Percentiles rank a stretch among this genome's conserved stretches.
These are phyloP conservation scores for Thereva nobilitata DNA, from an alignment of 2,888 invertebrate species.

Conservation along the genomic window DNA sequence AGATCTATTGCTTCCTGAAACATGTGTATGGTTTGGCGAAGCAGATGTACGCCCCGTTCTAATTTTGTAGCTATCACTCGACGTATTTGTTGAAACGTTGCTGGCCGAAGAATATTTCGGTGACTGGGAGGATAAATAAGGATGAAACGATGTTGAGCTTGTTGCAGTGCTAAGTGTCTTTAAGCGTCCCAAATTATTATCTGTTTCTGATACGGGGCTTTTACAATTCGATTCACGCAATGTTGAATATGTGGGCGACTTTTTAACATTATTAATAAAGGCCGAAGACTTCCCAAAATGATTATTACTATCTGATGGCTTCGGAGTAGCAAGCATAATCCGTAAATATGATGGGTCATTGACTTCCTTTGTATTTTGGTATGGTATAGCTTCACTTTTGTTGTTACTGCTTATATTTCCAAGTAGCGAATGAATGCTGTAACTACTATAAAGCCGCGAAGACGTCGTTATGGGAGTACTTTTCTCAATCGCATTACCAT, in stretches of 20 bases:
- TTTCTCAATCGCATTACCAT: conserved; percentile 21
- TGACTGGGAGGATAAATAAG: conserved; percentile 44
- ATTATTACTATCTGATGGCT: conserved; percentile 53
- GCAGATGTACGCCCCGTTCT: conserved; percentile 43
- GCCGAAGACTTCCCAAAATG: conserved; percentile 5
- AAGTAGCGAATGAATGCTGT: conserved; percentile 83
- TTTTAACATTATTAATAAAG: conserved; percentile 32
- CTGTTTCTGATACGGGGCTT: conserved; percentile 33
- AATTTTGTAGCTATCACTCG: conserved; percentile 41
- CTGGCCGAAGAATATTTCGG: conserved; percentile 45
- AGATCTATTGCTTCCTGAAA: conserved; percentile 53
- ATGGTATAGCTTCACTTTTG: conserved; percentile 49
- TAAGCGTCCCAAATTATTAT: conserved; percentile 37
- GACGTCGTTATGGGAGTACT: conserved; percentile 43
- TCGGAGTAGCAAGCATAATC: conserved; percentile 56
- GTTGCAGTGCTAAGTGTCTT: conserved; percentile 37
- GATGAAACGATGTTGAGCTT: conserved; percentile 42
- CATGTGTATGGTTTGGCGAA: conserved; percentile 44
- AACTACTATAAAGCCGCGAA: conserved; percentile 68
- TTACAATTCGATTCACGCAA: conserved; percentile 35
- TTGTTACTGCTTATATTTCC: conserved; percentile 57
- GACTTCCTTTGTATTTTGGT: conserved; percentile 56
- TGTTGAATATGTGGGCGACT: conserved; percentile 38
- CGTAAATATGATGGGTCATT: conserved; percentile 51
- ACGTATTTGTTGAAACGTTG: conserved; percentile 43